phyloP scores from a whole-genome alignment of 2,797 vertebrate species.

The Oryzias sinensis region DNA sequence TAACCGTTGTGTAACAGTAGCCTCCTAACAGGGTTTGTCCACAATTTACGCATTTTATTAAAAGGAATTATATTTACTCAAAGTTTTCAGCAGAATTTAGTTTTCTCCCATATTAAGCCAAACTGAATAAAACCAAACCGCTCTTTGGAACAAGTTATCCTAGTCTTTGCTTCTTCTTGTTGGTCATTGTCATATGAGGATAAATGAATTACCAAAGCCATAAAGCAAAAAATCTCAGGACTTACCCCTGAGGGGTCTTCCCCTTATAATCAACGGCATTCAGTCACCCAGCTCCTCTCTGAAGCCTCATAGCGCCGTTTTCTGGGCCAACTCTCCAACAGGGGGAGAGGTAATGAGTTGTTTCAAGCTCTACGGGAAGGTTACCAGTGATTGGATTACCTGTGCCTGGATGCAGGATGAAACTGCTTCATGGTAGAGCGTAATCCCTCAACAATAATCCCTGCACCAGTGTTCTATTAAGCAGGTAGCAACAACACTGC shows the following conservation, averaged over 20 bases:
- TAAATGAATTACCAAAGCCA: not conserved
- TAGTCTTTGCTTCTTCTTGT: no score
- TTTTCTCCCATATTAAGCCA: no score
- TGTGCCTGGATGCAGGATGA: conserved; percentile 83
- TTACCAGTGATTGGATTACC: conserved; percentile 89
- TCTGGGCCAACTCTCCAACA: conserved; percentile 48
- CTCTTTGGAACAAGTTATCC: not conserved
- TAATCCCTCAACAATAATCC: conserved; percentile 91
- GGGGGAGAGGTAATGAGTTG: conserved; percentile 67
- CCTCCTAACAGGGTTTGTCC: no score
- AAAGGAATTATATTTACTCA: no score
- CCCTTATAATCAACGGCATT: conserved; percentile 76
- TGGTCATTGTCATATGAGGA: conserved; percentile 10
- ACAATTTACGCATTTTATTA: no score
- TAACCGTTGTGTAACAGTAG: no score
- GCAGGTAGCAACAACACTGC: conserved; percentile 32
- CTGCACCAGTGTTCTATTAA: conserved; percentile 54
- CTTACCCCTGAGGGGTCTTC: conserved; percentile 73
- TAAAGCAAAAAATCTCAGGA: conserved; percentile 12
- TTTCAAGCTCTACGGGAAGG: conserved; percentile 72
- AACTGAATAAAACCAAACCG: not conserved
- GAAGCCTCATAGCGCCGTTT: conserved; percentile 56
- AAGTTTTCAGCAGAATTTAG: no score
- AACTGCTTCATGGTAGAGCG: conserved; percentile 82
- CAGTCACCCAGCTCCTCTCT: conserved; percentile 70